Conservation (phyloP, 1,140 invertebrate species). For the Sycophaga agraensis region DNA sequence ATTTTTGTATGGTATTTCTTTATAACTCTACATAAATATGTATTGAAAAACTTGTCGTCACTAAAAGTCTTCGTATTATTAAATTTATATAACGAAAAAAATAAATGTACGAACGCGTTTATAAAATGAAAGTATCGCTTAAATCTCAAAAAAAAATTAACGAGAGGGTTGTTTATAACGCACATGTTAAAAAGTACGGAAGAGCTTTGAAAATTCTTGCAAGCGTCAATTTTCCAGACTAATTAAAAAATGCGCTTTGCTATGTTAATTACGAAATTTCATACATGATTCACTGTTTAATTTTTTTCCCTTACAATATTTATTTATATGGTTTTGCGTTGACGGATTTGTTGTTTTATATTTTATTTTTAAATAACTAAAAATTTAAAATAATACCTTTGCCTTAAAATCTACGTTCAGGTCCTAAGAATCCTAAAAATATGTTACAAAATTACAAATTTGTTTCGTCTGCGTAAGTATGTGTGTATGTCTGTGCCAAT, state of each 20-base stretch:
- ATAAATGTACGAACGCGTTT: conserved; percentile 1
- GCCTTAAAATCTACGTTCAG: conserved; percentile 19
- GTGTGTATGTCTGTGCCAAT: conserved; percentile 9
- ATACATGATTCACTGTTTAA: no score
- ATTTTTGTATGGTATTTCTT: conserved; percentile 3
- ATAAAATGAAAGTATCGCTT: conserved; percentile 1
- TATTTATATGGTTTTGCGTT: background rate
- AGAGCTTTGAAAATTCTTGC: background rate
- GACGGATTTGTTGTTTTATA: background rate
- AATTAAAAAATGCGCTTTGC: conserved; percentile 8
- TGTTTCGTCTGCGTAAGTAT: background rate
- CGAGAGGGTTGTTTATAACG: background rate
- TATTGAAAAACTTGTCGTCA: conserved; percentile 16
- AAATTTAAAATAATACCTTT: conserved; percentile 17
- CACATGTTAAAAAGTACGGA: conserved; percentile 1
- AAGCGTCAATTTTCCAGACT: background rate
- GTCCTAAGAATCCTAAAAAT: conserved; percentile 23
- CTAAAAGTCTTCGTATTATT: conserved; percentile 15
- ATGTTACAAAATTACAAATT: conserved; percentile 31
- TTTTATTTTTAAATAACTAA: conserved; percentile 1
- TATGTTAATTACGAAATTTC: conserved; percentile 1
- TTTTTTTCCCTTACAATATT: conserved; percentile 3
- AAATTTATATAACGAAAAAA: background rate
- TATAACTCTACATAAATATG: conserved; percentile 17
- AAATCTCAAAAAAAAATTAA: conserved; percentile 5